A percentile compares a stretch with the other conserved stretches of the same genome.
These are phyloP conservation scores for Orientallactaga sibirica DNA, from an alignment of 2,797 vertebrate species.

Conservation along the genomic window DNA sequence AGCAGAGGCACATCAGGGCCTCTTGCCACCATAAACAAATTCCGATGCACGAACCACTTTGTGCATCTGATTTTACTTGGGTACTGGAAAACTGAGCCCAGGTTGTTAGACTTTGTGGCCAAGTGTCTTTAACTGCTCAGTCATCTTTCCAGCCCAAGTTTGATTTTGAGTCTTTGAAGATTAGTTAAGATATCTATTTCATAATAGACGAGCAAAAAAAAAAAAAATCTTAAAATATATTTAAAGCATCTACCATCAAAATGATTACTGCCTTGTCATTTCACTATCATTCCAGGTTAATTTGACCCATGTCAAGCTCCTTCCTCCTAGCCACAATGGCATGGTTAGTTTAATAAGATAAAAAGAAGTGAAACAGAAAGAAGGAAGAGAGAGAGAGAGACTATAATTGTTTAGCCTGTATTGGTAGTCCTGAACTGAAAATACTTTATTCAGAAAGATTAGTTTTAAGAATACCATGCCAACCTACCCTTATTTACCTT, in stretches of 20 bases:
- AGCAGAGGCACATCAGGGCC: too few species aligned
- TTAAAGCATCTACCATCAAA: slow-evolving; percentile 14
- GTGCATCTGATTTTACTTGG: too few species aligned
- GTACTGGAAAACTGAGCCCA: too few species aligned
- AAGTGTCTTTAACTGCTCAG: too few species aligned
- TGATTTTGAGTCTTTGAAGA: slow-evolving; percentile 33
- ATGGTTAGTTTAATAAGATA: slow-evolving; percentile 29
- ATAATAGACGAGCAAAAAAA: neutral
- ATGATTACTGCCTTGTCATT: slow-evolving; percentile 3
- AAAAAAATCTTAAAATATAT: neutral
- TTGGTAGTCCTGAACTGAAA: slow-evolving; percentile 12
- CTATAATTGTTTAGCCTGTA: neutral
- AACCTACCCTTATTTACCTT: slow-evolving; percentile 38
- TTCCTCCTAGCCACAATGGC: neutral
- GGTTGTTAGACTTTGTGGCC: too few species aligned
- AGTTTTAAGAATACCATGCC: neutral
- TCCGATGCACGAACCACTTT: too few species aligned
- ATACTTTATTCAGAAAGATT: neutral
- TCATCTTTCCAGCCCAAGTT: neutral
- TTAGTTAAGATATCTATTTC: neutral
- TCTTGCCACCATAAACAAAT: too few species aligned
- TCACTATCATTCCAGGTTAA: slow-evolving; percentile 8
- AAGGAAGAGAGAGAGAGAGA: neutral
- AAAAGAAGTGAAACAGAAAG: neutral
- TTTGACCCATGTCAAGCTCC: neutral